Evolutionary conservation across 2,888 invertebrate genomes (phyloP), one percentile per base, ranked within the genome.

Genomic region (Rotaria sp.): DNA sequence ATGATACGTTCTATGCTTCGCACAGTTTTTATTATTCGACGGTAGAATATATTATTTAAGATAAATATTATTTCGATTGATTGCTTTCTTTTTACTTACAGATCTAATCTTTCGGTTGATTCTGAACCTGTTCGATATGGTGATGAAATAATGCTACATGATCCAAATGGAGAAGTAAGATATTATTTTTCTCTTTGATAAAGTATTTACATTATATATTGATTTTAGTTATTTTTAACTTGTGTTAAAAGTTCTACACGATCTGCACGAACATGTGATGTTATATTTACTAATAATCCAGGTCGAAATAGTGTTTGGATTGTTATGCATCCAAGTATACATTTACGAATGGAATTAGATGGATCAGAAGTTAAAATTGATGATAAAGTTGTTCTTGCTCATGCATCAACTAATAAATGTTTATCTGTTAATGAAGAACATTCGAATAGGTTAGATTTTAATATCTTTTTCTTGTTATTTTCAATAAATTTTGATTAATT

Each of bases 331-430:
- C 26, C 26, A 26, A 26, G 8, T 26, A 55, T 55, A 55, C 55
- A 55, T 55, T 55, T 26, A 26, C 26, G 55, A 26, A 55, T 55
- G 55, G 55, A 55, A 55, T 55, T 26, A 26, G 26, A 55, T 55
- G 26, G 55, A 55, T 26, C 26, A 26, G 10, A 24, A 26, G 26
- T 55, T 26, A 55, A 55, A 55, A 55, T 55, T 55, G 55, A 55
- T 26, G 55, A 55, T 26, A 80, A 80, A n/a, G 15, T 80, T 45
- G 80, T 80, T 3, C 41, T 80, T 41, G 80, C 80, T 35, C 80
- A 80, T 45, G 41, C 80, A 45, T 15, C 41, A 45, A 45, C 80
- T n/a, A 80, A 80, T n/a, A 80, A 80, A 45, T 80, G 80, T 80
- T n/a, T 80, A 45, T 80, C 80, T 4, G 45, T 80, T 3, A 45